Conservation (phyloP, 2,113 vertebrate genomes). For the Tonatia bakeri region DNA sequence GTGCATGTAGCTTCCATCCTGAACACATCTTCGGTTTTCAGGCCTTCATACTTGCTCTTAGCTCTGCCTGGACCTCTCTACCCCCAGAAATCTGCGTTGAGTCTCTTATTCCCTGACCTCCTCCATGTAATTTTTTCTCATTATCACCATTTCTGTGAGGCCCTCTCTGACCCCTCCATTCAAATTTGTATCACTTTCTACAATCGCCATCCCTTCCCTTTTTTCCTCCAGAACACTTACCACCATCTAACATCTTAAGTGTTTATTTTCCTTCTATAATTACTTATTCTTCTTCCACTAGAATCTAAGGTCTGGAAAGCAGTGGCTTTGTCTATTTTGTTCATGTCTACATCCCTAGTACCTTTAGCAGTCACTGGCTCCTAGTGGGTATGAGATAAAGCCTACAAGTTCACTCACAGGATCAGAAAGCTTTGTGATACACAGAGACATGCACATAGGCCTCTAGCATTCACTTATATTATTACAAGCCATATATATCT, state of each 20-base stretch:
- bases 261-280: not conserved
- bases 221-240: not conserved
- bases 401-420: not conserved
- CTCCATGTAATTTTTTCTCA: not conserved
- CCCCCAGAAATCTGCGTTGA: not conserved
- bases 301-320: not conserved
- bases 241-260: not conserved
- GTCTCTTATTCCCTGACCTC: not conserved
- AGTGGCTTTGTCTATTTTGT: not conserved
- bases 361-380: not conserved
- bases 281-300: not conserved
- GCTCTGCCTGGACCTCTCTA: not conserved
- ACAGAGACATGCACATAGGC: rapidly evolving
- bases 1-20: not conserved
- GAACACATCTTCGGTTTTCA: rapidly evolving
- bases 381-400: not conserved
- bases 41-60: not conserved
- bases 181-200: not conserved
- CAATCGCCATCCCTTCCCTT: not conserved
- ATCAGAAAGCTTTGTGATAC: not conserved
- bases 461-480: not conserved
- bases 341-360: not conserved
- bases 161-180: not conserved
- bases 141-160: not conserved
- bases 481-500: not conserved